Conservation (phyloP, 2,113 vertebrate species). For the Poecilia latipinna region DNA sequence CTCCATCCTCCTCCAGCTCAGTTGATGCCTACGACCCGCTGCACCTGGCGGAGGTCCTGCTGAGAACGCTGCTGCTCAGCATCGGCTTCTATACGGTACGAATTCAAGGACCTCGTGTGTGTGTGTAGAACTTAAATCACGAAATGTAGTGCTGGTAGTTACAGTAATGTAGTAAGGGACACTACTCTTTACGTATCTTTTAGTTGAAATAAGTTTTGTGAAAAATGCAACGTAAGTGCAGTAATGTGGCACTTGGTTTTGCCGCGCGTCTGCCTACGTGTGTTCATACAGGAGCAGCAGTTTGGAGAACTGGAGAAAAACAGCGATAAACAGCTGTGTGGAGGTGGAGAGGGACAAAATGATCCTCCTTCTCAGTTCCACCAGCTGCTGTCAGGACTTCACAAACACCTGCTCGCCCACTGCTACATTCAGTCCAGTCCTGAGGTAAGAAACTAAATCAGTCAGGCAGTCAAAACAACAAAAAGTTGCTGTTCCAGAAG, state of each 20-base stretch:
- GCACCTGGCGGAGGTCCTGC: conserved; percentile 81
- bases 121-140: background rate
- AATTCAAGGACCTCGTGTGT: background rate
- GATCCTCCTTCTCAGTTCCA: conserved; percentile 83
- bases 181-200: no score
- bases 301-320: conserved; percentile 86
- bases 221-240: background rate
- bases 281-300: conserved; percentile 75
- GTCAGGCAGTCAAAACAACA: background rate
- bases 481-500: background rate
- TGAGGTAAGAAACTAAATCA: conserved; percentile 60
- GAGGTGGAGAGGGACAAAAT: conserved; percentile 71
- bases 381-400: conserved; percentile 82
- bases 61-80: conserved; percentile 83
- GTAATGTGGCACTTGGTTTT: background rate
- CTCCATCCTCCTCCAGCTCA: conserved; percentile 60
- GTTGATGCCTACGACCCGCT: conserved; percentile 75
- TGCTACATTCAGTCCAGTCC: conserved; percentile 77
- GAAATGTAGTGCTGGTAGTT: background rate
- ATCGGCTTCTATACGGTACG: conserved; percentile 84
- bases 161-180: background rate
- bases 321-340: conserved; percentile 81
- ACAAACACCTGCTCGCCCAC: conserved; percentile 84
- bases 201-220: background rate
- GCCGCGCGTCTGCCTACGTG: background rate